These are phyloP conservation scores for Drosophila eugracilis DNA, from an alignment of 1,140 invertebrate genomes.

Conservation along the genomic window DNA sequence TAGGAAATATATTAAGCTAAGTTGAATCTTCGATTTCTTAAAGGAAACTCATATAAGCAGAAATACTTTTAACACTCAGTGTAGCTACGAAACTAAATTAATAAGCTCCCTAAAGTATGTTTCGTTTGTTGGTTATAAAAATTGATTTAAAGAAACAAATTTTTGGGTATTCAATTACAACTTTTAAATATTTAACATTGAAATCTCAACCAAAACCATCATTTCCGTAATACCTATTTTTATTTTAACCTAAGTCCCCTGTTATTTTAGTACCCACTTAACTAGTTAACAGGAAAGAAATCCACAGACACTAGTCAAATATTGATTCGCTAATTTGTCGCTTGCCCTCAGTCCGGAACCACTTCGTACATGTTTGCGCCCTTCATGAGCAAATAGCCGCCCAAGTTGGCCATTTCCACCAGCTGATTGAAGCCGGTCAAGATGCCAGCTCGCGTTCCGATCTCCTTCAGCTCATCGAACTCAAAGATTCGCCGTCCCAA, in stretches of 20 bases:
- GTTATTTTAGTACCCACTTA: constrained; percentile 17
- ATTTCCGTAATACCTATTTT: too few relatives aligned
- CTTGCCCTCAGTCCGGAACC: constrained; percentile 62
- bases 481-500: constrained; percentile 90
- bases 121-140: not conserved
- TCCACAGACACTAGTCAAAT: constrained; percentile 27
- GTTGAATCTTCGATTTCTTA: too few relatives aligned
- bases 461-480: constrained; percentile 88
- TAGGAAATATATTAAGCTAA: too few relatives aligned
- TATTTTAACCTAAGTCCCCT: too few relatives aligned
- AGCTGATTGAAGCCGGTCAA: constrained; percentile 88
- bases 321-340: constrained; percentile 46
- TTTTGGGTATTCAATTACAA: not conserved
- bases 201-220: not conserved
- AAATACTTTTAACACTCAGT: not conserved
- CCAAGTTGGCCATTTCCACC: constrained; percentile 91
- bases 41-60: not conserved
- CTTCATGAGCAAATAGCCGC: constrained; percentile 94
- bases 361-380: constrained; percentile 90
- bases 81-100: not conserved
- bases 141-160: too few relatives aligned
- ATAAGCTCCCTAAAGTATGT: constrained; percentile 21
- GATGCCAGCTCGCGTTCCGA: constrained; percentile 89
- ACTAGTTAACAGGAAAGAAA: constrained; percentile 15
- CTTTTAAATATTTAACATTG: not conserved